Evolutionary conservation across 2,888 invertebrate genomes (phyloP).

Genomic region (Melieria crassipennis): DNA sequence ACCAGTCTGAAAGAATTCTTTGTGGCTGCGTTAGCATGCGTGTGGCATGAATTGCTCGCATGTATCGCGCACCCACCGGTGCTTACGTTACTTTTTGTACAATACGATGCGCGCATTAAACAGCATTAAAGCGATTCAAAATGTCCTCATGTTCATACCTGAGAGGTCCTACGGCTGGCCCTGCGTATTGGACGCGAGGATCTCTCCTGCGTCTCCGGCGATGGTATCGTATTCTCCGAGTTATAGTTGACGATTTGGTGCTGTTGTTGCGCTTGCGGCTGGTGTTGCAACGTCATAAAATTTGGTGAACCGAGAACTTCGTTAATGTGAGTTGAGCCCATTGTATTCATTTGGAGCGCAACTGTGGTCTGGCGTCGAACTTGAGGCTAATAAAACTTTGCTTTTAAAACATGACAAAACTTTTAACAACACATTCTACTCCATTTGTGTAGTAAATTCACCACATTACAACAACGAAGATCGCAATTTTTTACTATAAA

Average conservation of each 20-base stretch:
- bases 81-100: too few relatives aligned
- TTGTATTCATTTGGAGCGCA: not conserved
- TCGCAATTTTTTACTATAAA: too few relatives aligned
- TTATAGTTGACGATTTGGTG: slow-evolving; percentile 47
- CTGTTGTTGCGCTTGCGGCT: slow-evolving; percentile 42
- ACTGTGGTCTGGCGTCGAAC: not conserved
- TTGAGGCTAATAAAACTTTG: not conserved
- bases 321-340: slow-evolving; percentile 50
- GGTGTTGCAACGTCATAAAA: slow-evolving; percentile 54
- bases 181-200: slow-evolving; percentile 60
- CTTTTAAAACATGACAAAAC: not conserved
- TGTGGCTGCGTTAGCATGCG: not conserved
- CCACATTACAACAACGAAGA: too few relatives aligned
- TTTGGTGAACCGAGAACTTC: slow-evolving; percentile 56
- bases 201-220: slow-evolving; percentile 54
- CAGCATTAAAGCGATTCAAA: too few relatives aligned
- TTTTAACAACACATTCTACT: too few relatives aligned
- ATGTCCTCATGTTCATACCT: slow-evolving; percentile 45
- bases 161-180: slow-evolving; percentile 60
- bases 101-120: too few relatives aligned
- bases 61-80: too few relatives aligned
- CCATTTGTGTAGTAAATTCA: too few relatives aligned
- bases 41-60: not conserved
- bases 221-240: slow-evolving; percentile 50
- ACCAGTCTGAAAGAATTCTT: not conserved